Percentiles rank a stretch among this genome's conserved stretches.
Evolutionary conservation across 1,140 invertebrate genomes (phyloP).

Genomic region (Drosophila hydei): DNA sequence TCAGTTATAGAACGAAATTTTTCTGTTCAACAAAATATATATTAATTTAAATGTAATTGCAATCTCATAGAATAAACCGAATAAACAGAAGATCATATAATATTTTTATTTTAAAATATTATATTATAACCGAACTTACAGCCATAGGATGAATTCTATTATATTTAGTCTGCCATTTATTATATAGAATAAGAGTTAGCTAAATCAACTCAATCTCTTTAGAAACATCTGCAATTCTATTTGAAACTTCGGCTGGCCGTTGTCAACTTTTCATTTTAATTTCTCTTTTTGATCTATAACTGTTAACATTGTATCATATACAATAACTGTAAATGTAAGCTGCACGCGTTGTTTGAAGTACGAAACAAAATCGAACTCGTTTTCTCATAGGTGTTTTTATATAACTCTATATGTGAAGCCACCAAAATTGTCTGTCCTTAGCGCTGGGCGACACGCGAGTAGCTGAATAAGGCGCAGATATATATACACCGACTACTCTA

Average conservation of each 20-base stretch:
- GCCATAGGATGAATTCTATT: too few species aligned
- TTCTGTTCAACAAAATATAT: too few species aligned
- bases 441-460: slow-evolving; percentile 83
- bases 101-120: too few species aligned
- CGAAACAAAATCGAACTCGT: slow-evolving; percentile 31
- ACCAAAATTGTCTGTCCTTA: slow-evolving; percentile 66
- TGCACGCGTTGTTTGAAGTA: slow-evolving; percentile 70
- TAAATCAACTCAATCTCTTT: not conserved
- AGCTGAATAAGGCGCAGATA: slow-evolving; percentile 61
- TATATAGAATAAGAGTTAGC: too few species aligned
- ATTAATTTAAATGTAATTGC: too few species aligned
- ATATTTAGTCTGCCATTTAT: too few species aligned
- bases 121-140: too few species aligned
- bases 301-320: slow-evolving; percentile 22
- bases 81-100: too few species aligned
- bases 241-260: not conserved
- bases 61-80: too few species aligned
- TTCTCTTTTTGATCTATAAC: slow-evolving; percentile 14
- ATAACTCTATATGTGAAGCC: slow-evolving; percentile 30
- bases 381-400: slow-evolving; percentile 51
- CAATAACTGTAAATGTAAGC: slow-evolving; percentile 38
- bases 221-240: not conserved
- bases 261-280: not conserved
- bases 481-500: slow-evolving; percentile 14
- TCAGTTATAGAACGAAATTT: too few species aligned